Evolutionary conservation across 2,888 invertebrate genomes (phyloP), one percentile per base, ranked within the genome.

Genomic region (Hydrotaea diabolus): DNA sequence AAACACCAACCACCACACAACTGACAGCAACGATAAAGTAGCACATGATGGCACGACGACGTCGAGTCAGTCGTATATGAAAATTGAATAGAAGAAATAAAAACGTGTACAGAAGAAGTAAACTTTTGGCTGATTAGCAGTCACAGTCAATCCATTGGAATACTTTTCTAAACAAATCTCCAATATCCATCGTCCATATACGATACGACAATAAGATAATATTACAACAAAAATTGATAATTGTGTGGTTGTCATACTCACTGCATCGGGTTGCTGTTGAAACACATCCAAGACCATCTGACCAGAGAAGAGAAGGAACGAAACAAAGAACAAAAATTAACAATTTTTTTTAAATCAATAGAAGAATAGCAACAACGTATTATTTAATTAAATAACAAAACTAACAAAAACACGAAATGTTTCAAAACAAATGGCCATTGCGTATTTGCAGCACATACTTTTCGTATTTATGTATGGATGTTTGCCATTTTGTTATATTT

Each of bases 231-330:
- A 31, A 39, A 49, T 31, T 64, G n/a, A n/a, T n/a, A n/a, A n/a
- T n/a, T n/a, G n/a, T n/a, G 49, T 71, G 57, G 23, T 36, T 36
- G 13, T 73, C 31, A 36, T 72, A 89, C 90, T 89, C 87, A 90
- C 90, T 87, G 90, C 90, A 87, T 90, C 89, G 36, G 87, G 81
- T 82, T 90, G 90, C 59, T 89, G 88, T 80, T 89, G 86, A 84
- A 90, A 90, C 23, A 90, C 90, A 43, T 90, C 90, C 73, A 90
- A 87, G 13, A 90, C 90, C 88, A 90, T 87, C 90, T 90, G 85
- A 66, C 46, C 8, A 43, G 9, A 64, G 11, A 80, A 73, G 15
- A 57, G 15, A n/a, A 78, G 46, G 21, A 43, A 36, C 46, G 39
- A 57, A 75, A 36, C 31, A 80, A 66, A 69, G 26, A 31, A 19